These are phyloP conservation scores for Lontra canadensis DNA, from an alignment of 2,113 vertebrate species.

Conservation along the genomic window DNA sequence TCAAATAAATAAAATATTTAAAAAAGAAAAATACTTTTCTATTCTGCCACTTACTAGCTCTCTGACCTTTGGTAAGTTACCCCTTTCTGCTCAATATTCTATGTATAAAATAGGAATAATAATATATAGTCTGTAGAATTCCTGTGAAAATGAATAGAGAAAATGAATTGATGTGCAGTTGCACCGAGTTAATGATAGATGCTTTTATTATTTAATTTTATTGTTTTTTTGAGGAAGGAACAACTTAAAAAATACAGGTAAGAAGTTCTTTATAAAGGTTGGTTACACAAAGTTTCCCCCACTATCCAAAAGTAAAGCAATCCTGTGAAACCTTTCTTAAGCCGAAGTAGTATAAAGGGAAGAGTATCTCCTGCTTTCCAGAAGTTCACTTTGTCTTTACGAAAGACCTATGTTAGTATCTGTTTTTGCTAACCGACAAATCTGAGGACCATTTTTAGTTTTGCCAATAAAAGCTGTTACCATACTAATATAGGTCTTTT, in stretches of 20 bases:
- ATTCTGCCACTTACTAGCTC: background rate
- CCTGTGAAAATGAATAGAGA: background rate
- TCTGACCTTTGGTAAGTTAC: background rate
- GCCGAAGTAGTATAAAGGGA: background rate
- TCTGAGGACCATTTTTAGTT: background rate
- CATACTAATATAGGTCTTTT: background rate
- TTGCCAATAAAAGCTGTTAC: background rate
- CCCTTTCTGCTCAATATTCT: background rate
- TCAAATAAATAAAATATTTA: no score
- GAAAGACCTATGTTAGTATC: background rate
- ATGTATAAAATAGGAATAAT: background rate
- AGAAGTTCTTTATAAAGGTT: background rate
- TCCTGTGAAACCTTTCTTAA: background rate
- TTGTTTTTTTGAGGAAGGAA: slow-evolving; percentile 36
- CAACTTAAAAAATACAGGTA: background rate
- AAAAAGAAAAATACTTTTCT: slow-evolving; percentile 22
- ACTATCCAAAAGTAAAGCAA: background rate
- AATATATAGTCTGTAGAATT: background rate
- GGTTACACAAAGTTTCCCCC: background rate
- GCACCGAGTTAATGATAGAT: background rate
- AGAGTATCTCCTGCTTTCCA: background rate
- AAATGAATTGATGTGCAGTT: background rate
- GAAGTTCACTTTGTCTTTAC: background rate
- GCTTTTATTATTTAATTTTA: background rate
- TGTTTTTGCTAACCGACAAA: background rate